Conservation (phyloP, 64 coral and sea anemone species). For the Montipora efflorescens region DNA sequence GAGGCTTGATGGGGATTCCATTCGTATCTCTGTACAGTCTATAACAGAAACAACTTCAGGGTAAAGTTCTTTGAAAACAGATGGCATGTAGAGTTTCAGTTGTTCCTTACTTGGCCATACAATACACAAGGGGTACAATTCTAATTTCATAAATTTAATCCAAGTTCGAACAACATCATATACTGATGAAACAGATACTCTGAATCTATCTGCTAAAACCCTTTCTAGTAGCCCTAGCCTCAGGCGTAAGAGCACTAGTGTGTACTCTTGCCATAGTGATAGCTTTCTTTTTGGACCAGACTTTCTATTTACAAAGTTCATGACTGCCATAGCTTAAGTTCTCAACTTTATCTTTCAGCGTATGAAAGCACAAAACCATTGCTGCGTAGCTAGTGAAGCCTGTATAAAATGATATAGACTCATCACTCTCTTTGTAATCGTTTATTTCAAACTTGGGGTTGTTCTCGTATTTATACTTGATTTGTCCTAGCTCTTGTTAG, state of each 20-base stretch:
- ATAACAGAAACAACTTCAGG: constrained; percentile 35
- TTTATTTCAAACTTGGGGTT: too few relatives aligned
- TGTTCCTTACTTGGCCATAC: constrained; percentile 63
- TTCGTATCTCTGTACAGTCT: not conserved
- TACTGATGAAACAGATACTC: constrained; percentile 43
- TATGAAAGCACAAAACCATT: too few relatives aligned
- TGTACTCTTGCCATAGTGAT: constrained; percentile 63
- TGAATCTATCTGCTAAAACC: constrained; percentile 58
- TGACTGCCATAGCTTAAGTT: too few relatives aligned
- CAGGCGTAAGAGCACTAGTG: constrained; percentile 20
- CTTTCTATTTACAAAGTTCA: not conserved
- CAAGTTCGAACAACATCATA: constrained; percentile 46
- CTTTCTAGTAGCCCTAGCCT: constrained; percentile 52
- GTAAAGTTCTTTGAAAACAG: constrained; percentile 40
- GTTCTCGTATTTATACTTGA: too few relatives aligned
- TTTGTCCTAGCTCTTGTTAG: too few relatives aligned
- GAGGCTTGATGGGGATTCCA: too few relatives aligned
- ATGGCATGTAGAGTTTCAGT: constrained; percentile 6
- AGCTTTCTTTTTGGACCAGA: constrained; percentile 25
- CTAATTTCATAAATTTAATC: constrained; percentile 42
- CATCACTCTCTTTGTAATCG: too few relatives aligned
- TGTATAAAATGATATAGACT: too few relatives aligned
- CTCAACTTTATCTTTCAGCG: too few relatives aligned
- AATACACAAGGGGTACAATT: constrained; percentile 26
- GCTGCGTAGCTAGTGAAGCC: too few relatives aligned